phyloP scores from a whole-genome alignment of 2,113 vertebrate species.

The Mirounga angustirostris region DNA sequence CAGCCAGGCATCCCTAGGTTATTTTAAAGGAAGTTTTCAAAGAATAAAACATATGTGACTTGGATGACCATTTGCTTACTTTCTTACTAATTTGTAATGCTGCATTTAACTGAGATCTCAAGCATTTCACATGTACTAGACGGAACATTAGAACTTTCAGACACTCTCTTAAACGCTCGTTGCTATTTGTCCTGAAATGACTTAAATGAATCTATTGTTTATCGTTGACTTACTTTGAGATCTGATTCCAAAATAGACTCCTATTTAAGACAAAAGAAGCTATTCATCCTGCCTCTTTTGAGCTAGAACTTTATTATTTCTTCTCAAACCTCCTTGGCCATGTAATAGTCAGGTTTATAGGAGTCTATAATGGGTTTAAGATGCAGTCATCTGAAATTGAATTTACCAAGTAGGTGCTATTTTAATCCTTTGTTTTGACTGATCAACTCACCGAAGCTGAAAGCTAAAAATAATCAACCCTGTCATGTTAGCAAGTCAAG shows the following conservation, averaged over 20 bases:
- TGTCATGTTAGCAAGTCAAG: conserved; percentile 64
- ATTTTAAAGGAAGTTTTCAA: conserved; percentile 7
- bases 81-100: conserved; percentile 3
- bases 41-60: background rate
- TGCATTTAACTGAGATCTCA: background rate
- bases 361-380: background rate
- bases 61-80: background rate
- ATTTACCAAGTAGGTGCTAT: conserved; percentile 69
- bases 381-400: conserved; percentile 63
- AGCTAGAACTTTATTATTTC: background rate
- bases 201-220: conserved; percentile 20
- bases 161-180: background rate
- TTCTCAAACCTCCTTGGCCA: background rate
- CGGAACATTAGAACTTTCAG: background rate
- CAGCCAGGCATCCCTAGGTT: background rate
- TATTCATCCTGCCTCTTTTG: background rate
- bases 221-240: conserved; percentile 1
- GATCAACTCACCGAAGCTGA: conserved; percentile 68
- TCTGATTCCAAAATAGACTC: conserved; percentile 21
- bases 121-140: background rate
- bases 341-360: background rate
- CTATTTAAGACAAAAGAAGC: conserved; percentile 14
- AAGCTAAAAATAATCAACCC: conserved; percentile 74
- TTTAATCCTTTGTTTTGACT: conserved; percentile 79
- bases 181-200: conserved; percentile 15